These are phyloP conservation scores for Myodes glareolus DNA, from an alignment of 2,113 vertebrate genomes.

Conservation along the genomic window DNA sequence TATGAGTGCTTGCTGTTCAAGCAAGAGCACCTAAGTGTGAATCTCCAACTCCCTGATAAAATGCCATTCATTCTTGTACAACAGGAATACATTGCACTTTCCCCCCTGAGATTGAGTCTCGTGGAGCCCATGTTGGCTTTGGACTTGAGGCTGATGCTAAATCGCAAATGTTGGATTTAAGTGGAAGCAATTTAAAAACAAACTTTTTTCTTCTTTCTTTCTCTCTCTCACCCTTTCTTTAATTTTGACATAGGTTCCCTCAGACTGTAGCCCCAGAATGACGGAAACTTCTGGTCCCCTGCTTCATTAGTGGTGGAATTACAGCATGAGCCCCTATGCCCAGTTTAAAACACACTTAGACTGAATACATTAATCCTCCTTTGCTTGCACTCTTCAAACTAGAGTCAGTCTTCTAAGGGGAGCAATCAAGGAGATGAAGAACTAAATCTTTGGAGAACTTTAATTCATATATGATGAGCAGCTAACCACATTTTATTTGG, in stretches of 20 bases:
- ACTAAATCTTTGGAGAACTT: constrained; percentile 13
- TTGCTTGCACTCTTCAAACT: constrained; percentile 26
- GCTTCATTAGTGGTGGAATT: not conserved
- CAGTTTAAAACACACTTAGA: not conserved
- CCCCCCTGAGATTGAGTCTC: not conserved
- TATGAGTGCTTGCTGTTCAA: too few species aligned
- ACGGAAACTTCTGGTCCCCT: not conserved
- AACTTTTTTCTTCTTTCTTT: not conserved
- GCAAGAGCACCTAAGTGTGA: not conserved
- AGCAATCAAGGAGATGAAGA: not conserved
- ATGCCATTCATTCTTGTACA: not conserved
- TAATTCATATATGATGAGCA: not conserved
- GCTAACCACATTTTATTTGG: not conserved
- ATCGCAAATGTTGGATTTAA: constrained; percentile 23
- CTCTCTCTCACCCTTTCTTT: too few species aligned
- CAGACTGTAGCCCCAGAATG: not conserved
- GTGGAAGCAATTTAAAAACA: constrained; percentile 1
- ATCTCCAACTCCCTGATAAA: not conserved
- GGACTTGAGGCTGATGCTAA: not conserved
- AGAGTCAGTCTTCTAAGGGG: not conserved
- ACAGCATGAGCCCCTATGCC: not conserved
- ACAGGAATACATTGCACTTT: not conserved
- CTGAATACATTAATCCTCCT: not conserved
- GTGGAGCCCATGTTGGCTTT: not conserved
- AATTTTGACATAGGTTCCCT: too few species aligned